Base-by-base conservation (phyloP, 2,113 vertebrate species). In the Eupsittula cactorum region DNA sequence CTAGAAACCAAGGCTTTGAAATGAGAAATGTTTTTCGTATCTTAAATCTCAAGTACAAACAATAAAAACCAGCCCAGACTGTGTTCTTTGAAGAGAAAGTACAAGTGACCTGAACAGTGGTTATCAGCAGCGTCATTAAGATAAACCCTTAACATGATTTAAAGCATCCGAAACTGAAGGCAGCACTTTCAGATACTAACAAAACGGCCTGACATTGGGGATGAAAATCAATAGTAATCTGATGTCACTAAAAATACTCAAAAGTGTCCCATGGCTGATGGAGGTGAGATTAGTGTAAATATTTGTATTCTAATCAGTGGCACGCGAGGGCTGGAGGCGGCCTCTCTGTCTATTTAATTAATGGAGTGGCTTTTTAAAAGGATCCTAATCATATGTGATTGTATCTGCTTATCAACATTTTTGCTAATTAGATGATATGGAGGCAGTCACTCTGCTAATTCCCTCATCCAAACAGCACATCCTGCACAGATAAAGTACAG, bases 281-380 rank as follows among this genome's bases (percentile, higher is more conserved):
- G 97, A 98, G 96, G 97, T 97, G 97, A 95, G 96, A 98, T 98
- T 97, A 98, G 97, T 96, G 97, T 97, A 97, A 97, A 97, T 98
- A 97, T 98, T 97, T 97, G 97, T 97, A 98, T 97, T 98, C 98
- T 97, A 97, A 97, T 97, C 97, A 96, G 98, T 97, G 97, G 96
- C 97, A 97, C 92, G 95, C 82, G 97, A 97, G 95, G 96, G 87
- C 97, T 97, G 96, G 95, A 98, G 98, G 98, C 97, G 93, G 97
- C 97, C 97, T 97, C 97, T 98, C 98, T 98, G 98, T 98, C 98
- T 98, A 97, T 96, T 97, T 98, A 98, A 98, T 98, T 98, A 98
- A 98, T 98, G 98, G 98, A 98, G 98, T 98, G 97, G 98, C 98
- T 98, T 98, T 98, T 98, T 97, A 98, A 98, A 98, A 98, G 98